Evolutionary conservation across 1,140 invertebrate species (phyloP), one percentile per base, ranked within the genome.

Genomic region (Calliopsis andreniformis): DNA sequence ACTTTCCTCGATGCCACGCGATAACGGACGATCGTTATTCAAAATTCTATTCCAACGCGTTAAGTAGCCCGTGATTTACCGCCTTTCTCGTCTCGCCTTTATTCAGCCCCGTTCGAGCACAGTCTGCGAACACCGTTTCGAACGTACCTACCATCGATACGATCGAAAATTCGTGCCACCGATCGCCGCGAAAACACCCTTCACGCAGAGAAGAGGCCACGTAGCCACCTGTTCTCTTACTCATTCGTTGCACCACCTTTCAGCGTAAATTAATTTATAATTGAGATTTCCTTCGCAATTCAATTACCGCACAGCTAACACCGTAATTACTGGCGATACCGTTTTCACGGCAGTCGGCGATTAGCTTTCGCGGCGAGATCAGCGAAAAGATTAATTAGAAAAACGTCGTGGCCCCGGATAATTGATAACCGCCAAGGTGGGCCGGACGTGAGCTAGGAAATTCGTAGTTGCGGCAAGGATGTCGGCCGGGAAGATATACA

Each of bases 51-150:
- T 61, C 56, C 45, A 45, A 64, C 69, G 69, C 69, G 69, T 72
- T 72, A 72, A 72, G 69, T 72, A 56, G 69, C 69, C 58, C 32
- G 61, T 72, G 69, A 72, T 72, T 72, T 72, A 72, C 69, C 69
- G 58, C 58, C 58, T 63, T 71, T 63, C 45, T 61, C 45, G 58
- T 61, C 12, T n/a, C 56, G 28, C 45, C 45, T 72, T 72, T 72
- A 72, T 72, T 30, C 69, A 28, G 32, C 10, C 28, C 12, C 20
- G 35, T n/a, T 43, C 20, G 30, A 30, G 28, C 61, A 47, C 68
- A n/a, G n/a, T n/a, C 42, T 53, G 67, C 35, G 43, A 70, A 71
- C 59, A 53, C 69, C 32, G 69, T 72, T 72, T 72, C 63, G 64
- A 72, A n/a, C n/a, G n/a, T n/a, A n/a, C 20, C 59, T 32, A 3